Evolutionary conservation across 2,888 invertebrate species (phyloP).

Genomic region (Hipparchia semele): DNA sequence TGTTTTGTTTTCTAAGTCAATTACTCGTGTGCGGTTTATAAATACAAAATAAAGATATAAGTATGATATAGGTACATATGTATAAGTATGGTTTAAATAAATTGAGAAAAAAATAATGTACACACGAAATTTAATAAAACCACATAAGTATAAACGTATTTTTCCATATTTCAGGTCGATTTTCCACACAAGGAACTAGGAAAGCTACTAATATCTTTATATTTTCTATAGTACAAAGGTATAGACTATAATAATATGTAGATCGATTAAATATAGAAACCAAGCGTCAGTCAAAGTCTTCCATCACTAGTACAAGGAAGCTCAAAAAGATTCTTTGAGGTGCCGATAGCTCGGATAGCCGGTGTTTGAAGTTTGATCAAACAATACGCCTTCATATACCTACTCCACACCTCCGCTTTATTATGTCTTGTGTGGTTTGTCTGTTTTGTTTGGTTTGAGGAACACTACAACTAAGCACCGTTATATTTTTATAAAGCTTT

Average conservation of each 20-base stretch:
- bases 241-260: background rate
- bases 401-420: constrained; percentile 74
- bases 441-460: constrained; percentile 44
- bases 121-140: no score
- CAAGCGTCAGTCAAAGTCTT: constrained; percentile 52
- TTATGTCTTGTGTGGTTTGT: constrained; percentile 64
- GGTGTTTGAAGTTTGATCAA: constrained; percentile 67
- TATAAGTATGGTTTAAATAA: no score
- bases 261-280: constrained; percentile 42
- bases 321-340: constrained; percentile 42
- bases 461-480: background rate
- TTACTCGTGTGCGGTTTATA: no score
- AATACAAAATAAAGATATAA: no score
- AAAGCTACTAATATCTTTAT: background rate
- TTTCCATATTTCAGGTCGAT: no score
- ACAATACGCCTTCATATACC: constrained; percentile 69
- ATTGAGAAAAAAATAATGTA: no score
- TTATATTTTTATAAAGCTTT: background rate
- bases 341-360: constrained; percentile 53
- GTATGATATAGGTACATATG: no score
- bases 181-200: no score
- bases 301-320: constrained; percentile 28
- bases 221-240: background rate
- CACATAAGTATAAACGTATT: no score
- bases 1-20: no score